Evolutionary conservation across 2,888 invertebrate genomes (phyloP), one percentile per base, ranked within the genome.

Genomic region (Melanotus villosus): DNA sequence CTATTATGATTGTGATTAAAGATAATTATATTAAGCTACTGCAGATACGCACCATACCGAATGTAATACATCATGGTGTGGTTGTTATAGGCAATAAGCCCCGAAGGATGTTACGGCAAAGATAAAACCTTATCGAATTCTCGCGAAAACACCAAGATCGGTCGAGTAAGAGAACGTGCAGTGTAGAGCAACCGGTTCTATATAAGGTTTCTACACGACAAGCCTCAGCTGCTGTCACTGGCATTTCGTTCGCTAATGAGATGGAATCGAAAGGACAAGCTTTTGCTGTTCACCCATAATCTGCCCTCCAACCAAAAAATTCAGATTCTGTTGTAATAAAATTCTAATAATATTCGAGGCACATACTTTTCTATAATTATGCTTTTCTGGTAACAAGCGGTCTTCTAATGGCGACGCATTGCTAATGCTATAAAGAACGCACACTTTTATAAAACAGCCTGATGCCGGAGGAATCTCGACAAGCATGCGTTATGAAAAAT

Each of bases 161-260:
- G 80, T 76, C 77, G 76, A 78, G 78, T 79, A 80, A 80, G 80
- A 76, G 71, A 79, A 77, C 72, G 73, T 75, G 77, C 76, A 77
- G 73, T 75, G 74, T 69, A 62, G 75, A 75, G 76, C 71, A 82
- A 84, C 83, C 83, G 83, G 83, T 84, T 84, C 84, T 83, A 82
- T 84, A 84, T 83, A 84, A 82, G 83, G 83, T 76, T 76, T 78
- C 78, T 74, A 72, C 72, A 75, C 73, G 77, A 82, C 82, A 81
- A 83, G 82, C 82, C 82, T 72, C 70, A 71, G 80, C 79, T 79
- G 82, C 83, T 84, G 84, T 84, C 84, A 84, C 80, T 77, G 82
- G 82, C 84, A 84, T 84, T 84, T 85, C 83, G 83, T 81, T 80
- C 84, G 83, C 84, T 85, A 85, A 85, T 85, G 85, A 85, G 85